These are phyloP conservation scores for Rhincodon typus DNA, from an alignment of 2,797 vertebrate genomes.

Conservation along the genomic window DNA sequence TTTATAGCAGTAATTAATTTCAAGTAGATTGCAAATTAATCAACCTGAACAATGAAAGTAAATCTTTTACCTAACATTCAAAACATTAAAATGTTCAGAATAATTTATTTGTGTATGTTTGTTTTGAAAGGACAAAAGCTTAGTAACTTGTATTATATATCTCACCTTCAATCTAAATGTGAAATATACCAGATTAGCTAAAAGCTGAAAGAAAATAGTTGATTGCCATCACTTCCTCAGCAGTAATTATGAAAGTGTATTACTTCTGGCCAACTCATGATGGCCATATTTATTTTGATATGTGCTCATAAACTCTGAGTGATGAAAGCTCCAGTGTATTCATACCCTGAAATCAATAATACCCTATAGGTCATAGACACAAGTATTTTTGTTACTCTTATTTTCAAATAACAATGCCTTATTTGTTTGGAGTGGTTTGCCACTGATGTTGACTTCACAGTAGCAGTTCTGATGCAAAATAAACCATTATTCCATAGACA, in stretches of 20 bases:
- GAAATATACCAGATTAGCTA: background rate
- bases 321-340: background rate
- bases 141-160: background rate
- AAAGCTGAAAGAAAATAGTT: background rate
- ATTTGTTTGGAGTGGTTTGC: slow-evolving; percentile 24
- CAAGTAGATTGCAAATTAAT: background rate
- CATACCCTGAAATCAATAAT: background rate
- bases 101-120: background rate
- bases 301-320: background rate
- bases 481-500: background rate
- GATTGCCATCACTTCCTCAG: too few species aligned
- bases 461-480: background rate
- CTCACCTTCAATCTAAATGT: background rate
- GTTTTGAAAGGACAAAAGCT: background rate
- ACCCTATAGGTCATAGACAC: background rate
- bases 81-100: background rate
- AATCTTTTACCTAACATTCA: background rate
- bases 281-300: background rate
- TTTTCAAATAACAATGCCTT: background rate
- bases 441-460: background rate
- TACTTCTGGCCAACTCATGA: too few species aligned
- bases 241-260: too few species aligned
- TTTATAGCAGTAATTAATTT: background rate
- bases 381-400: slow-evolving; percentile 6
- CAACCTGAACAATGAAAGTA: background rate